Conservation (phyloP, 2,113 vertebrate genomes). For the Sceloporus tristichus region DNA sequence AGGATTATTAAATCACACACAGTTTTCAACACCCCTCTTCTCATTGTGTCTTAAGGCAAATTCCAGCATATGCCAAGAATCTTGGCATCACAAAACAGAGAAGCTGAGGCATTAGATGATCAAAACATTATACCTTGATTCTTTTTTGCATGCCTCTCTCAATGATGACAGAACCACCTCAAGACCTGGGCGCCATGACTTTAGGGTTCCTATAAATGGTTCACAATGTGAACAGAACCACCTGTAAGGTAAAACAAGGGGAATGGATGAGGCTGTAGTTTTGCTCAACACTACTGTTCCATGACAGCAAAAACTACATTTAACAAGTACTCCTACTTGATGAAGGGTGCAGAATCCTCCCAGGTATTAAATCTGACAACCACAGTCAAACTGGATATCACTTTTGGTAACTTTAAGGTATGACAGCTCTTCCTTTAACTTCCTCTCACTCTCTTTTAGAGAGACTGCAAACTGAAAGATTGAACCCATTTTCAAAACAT, state of each 20-base stretch:
- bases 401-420: background rate
- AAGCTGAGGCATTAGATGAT: slow-evolving; percentile 1
- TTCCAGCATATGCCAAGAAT: background rate
- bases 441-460: background rate
- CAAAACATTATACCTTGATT: background rate
- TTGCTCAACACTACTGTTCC: background rate
- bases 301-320: background rate
- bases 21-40: background rate
- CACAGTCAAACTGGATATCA: background rate
- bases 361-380: background rate
- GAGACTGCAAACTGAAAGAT: background rate
- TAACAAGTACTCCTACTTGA: background rate
- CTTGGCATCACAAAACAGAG: background rate
- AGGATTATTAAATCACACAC: slow-evolving; percentile 26
- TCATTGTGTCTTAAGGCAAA: slow-evolving; percentile 14
- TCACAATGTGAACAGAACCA: background rate
- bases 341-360: background rate
- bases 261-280: background rate
- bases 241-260: background rate
- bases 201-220: background rate
- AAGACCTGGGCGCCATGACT: background rate
- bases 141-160: background rate
- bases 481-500: background rate
- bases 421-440: background rate
- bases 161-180: background rate